Base-by-base conservation (phyloP, 1,140 invertebrate genomes). In the Chionoecetes opilio region DNA sequence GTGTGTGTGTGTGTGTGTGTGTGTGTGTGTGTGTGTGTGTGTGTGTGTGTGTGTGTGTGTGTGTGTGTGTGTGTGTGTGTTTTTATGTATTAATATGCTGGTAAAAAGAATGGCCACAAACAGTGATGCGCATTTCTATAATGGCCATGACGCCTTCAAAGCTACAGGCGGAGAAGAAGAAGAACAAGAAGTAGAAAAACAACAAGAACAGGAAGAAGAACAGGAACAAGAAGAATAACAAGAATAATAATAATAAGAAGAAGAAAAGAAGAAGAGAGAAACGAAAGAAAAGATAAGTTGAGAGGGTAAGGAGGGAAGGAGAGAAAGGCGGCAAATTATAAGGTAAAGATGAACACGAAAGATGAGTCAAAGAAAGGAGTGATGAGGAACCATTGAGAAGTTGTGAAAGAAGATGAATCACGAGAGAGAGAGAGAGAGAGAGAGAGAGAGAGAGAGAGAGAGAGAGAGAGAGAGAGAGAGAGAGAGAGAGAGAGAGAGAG, bases 401-500 rank as follows among this genome's bases (percentile, higher is more conserved):
- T 53, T 53, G 46, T 53, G 46, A 53, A 53, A 53, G 46, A 53
- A 53, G 46, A 53, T 53, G 46, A 53, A 53, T 53, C 46, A 53
- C 46, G 9, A 75, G 63, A n/a, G 63, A 75, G 63, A 75, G 63
- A 75, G 63, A 75, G 63, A 75, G 63, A 75, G 63, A 75, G 63
- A 75, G 63, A 75, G 63, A 75, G 63, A 75, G 63, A 75, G 63
- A 75, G 63, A 75, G 63, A 75, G 63, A 75, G 63, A 75, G 63
- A 75, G 63, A 75, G 63, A 75, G 63, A 75, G 63, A 75, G 63
- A 75, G 63, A 75, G 63, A 75, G 63, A 75, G 63, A 75, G 63
- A 75, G 63, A 75, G 63, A 75, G 8, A n/a, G 63, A n/a, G 63
- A n/a, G 53, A 63, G 53, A 63, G 53, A 63, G 53, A 63, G 53